These are phyloP conservation scores for Itoplectis maculator DNA, from an alignment of 2,888 invertebrate genomes.

Conservation along the genomic window DNA sequence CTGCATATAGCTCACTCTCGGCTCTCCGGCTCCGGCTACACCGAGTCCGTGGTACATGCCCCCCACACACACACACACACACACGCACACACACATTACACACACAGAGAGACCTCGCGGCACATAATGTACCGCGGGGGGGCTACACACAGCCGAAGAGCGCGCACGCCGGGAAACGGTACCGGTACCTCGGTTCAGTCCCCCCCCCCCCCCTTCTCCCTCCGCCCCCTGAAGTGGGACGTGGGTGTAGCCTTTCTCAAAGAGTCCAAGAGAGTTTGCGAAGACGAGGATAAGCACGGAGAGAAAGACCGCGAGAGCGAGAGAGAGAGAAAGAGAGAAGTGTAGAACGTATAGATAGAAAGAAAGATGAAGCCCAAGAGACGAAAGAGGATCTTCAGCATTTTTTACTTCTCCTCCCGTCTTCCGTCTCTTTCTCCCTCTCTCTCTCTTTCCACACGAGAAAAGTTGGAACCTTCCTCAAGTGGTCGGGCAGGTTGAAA, in stretches of 20 bases:
- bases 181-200: constrained; percentile 27
- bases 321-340: not conserved
- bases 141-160: constrained; percentile 16
- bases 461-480: constrained; percentile 44
- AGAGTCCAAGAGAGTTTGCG: constrained; percentile 21
- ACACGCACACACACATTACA: too few relatives aligned
- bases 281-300: constrained; percentile 23
- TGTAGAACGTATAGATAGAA: constrained; percentile 1
- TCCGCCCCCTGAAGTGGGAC: constrained; percentile 29
- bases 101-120: not conserved
- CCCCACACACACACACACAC: too few relatives aligned
- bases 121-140: constrained; percentile 1
- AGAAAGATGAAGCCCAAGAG: constrained; percentile 42
- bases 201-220: not conserved
- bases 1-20: constrained; percentile 30
- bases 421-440: not conserved
- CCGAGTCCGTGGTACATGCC: too few relatives aligned
- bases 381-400: constrained; percentile 9
- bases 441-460: not conserved
- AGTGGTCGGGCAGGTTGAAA: constrained; percentile 58
- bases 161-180: constrained; percentile 13
- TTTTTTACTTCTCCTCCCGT: constrained; percentile 21
- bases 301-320: not conserved
- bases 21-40: constrained; percentile 11
- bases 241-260: constrained; percentile 47